Evolutionary conservation across 2,797 vertebrate species (phyloP), one percentile per base, ranked within the genome.

Genomic region (Sternarchorhynchus goeldii): DNA sequence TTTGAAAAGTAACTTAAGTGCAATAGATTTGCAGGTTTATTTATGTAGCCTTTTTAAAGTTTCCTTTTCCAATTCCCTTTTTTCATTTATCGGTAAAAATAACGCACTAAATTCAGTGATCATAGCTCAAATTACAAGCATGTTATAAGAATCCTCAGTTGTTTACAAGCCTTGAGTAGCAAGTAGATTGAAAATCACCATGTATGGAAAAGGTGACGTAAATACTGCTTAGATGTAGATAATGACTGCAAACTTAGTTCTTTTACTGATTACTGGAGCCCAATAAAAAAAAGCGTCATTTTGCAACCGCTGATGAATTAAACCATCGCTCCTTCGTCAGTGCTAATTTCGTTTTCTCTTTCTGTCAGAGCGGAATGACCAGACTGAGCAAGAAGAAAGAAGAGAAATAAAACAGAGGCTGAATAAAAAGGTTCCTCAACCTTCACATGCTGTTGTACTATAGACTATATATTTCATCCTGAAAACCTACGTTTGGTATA

Each of bases 361-460:
- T 77, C 4, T 78, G 62, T 50, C 92, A 99, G 97, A 99, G 91
- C 95, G 97, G 88, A 99, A 99, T 71, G 98, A 99, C 81, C 96
- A 98, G 90, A 96, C 94, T 14, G 98, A 99, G 86, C 96, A 99
- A 78, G 97, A 99, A 76, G 97, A 99, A 90, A 95, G 97, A 76
- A 92, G 97, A 78, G 98, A 99, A 90, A 98, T 99, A 90, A 99
- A 99, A 88, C 97, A 98, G 86, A 91, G 97, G 78, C 89, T 99
- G 84, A 99, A 98, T 21, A 96, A 96, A 93, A 99, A 99, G 96
- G 98, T 99, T 93, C 4, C 16, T 3, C 18, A 32, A 17, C 14
- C 12, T 36, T 36, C n/a, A 64, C 57, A 21, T n/a, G 32, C 31
- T 17, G 7, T 45, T 45, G 5, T 10, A 14, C 56, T 31, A 7